Evolutionary conservation across 2,113 vertebrate genomes (phyloP), one percentile per base, ranked within the genome.

Genomic region (Grammomys surdaster): DNA sequence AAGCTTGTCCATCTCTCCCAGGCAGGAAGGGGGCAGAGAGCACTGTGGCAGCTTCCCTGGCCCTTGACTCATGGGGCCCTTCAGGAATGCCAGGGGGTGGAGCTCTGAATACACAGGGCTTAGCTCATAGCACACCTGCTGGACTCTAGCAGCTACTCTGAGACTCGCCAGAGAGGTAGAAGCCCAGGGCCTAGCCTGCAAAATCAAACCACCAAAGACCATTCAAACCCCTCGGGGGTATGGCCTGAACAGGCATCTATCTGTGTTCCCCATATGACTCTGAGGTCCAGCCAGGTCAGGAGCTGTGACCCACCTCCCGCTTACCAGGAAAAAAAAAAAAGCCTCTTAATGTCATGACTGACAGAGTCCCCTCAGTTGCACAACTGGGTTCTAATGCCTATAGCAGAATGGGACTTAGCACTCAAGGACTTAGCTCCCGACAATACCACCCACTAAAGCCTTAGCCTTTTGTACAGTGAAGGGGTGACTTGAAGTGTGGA

Each of bases 371-470:
- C 33, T 28, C 33, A 5, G 24, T 26, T 63, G 9, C 40, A 0
- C 16, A 0, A 5, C 48, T 43, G 48, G 78, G 19, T 22, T 31
- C 77, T 40, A 17, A 33, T 2, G 22, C 40, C 77, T 36, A n/a
- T 43, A 80, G 11, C 28, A 28, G 43, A 48, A n/a, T 65, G 51
- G 65, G 82, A 46, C 26, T 75, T 16, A 4, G 63, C 26, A 72
- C 19, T 88, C 60, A 33, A 60, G 85, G 60, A 69, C 56, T 51
- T 51, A 67, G 26, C 28, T 28, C 31, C 60, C 82, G n/a, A 6
- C 5, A 13, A n/a, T 28, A 0, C 0, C 8, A 63, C 13, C 33
- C 72, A 28, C 89, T 0, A 31, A 56, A 51, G 28, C 40, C 76
- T 0, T 0, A 24, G 22, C 31, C 48, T 87, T 87, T 3, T 10